Evolutionary conservation across 2,113 vertebrate genomes (phyloP), one percentile per base, ranked within the genome.

Genomic region (Datnioides undecimradiatus): DNA sequence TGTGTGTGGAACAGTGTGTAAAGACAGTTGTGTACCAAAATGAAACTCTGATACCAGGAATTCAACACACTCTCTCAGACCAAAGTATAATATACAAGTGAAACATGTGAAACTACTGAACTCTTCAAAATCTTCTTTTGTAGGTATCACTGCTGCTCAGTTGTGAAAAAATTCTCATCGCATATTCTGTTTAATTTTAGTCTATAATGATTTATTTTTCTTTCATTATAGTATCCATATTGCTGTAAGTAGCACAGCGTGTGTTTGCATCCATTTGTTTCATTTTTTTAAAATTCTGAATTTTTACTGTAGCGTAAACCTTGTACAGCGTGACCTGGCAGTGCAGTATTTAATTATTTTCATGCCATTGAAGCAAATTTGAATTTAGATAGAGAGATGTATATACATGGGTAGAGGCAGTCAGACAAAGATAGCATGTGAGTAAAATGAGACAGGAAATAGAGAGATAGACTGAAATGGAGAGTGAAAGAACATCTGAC

Each of bases 401-500:
- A 8, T 25, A 71, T n/a, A 52, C 16, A 41, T n/a, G 60, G 62
- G 67, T 33, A 11, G 58, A 71, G 64, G 77, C 59, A 8, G 51
- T 71, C 16, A 49, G 73, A 87, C 64, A 70, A 27, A 63, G 55
- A 76, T 25, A 60, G 54, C 45, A 25, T 73, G 58, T 55, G 38
- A 87, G 64, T 64, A 45, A 86, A 88, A 80, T 73, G 36, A 80
- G 73, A 70, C 74, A 62, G 67, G 79, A 80, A 73, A 73, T 75
- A 58, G 55, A 79, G 63, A 86, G 84, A 84, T 38, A 45, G 67
- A 77, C 64, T 81, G 80, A 79, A 85, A 77, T 60, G 58, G 57
- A 72, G 73, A 87, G 79, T 3, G 51, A 82, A 84, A 85, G 79
- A 86, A 62, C 57, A 73, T 62, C 33, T 83, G 73, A 91, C 67